Evolutionary conservation across 37 sponge, comb jelly and placozoan species (phyloP), one percentile per base, ranked within the genome.

Genomic region (Cliona cf. orientalis): DNA sequence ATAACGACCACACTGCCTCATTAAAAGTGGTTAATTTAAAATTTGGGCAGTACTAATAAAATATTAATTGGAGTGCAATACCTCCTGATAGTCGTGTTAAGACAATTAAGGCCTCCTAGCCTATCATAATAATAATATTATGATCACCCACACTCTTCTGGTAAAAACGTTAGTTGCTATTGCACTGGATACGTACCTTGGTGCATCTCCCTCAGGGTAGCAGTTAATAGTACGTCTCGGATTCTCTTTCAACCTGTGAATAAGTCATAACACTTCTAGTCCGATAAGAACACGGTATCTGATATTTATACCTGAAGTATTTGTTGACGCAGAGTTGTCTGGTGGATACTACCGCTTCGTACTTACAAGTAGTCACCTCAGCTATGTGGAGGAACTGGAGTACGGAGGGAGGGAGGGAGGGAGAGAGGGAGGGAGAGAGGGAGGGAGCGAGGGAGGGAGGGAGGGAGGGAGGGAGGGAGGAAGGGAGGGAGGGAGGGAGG

Each of bases 301-400:
- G 14, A 49, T 19, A 19, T 49, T 49, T 49, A 49, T 49, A 91
- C 92, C 74, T 87, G 81, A 80, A 92, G 19, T 42, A 49, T 33
- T 68, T 77, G 68, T 90, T 90, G 46, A 79, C 58, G 67, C 94
- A 93, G 34, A 93, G 74, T 41, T 55, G 49, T 19, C 36, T 58
- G 7, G 90, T 83, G 41, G 79, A 77, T 4, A 93, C 64, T 2
- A 90, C 79, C 21, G 84, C 90, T 46, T 74, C 66, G 46, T 93
- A 93, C 33, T 79, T 72, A 60, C 94, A 93, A 5, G 87, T 83
- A n/a, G 79, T 78, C 2, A 81, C 42, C 82, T 93, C 94, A 45
- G 75, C 73, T 1, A 93, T 32, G 36, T 38, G 23, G 33, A 88
- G 46, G 7, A 92, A 69, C 87, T 92, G 62, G 23, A 34, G 40